phyloP scores from a whole-genome alignment of 2,888 invertebrate species.

The Eristalinus aeneus region DNA sequence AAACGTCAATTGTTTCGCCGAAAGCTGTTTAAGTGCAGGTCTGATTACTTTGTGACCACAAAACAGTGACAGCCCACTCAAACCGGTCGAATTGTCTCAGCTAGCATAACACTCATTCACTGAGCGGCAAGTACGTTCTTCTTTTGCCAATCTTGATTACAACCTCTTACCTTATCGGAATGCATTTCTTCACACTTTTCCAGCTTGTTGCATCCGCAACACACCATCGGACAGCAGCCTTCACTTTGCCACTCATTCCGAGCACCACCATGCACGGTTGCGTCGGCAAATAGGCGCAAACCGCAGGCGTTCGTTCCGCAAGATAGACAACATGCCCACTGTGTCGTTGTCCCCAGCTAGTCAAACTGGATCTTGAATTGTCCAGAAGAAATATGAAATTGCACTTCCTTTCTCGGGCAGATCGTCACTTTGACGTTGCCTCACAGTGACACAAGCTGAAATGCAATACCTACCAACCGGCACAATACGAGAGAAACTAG shows the following conservation, averaged over 20 bases:
- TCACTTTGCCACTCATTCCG: slow-evolving; percentile 34
- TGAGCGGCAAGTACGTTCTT: background rate
- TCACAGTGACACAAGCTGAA: slow-evolving; percentile 30
- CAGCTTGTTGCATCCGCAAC: slow-evolving; percentile 41
- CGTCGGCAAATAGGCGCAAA: slow-evolving; percentile 50
- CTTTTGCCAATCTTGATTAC: slow-evolving; percentile 2
- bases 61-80: background rate
- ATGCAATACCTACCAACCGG: background rate
- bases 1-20: background rate
- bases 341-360: slow-evolving; percentile 23
- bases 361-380: slow-evolving; percentile 58
- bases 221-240: slow-evolving; percentile 7
- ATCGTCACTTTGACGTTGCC: slow-evolving; percentile 43
- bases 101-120: background rate
- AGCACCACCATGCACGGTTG: slow-evolving; percentile 38
- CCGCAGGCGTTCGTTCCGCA: slow-evolving; percentile 44
- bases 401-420: slow-evolving; percentile 35
- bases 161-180: background rate
- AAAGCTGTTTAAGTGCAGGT: background rate
- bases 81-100: background rate
- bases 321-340: slow-evolving; percentile 13
- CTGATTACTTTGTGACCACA: background rate
- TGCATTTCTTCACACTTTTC: slow-evolving; percentile 42
- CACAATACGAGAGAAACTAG: slow-evolving; percentile 5
- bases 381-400: slow-evolving; percentile 63